These are phyloP conservation scores for Trichosurus vulpecula DNA, from an alignment of 2,797 vertebrate species.

Conservation along the genomic window DNA sequence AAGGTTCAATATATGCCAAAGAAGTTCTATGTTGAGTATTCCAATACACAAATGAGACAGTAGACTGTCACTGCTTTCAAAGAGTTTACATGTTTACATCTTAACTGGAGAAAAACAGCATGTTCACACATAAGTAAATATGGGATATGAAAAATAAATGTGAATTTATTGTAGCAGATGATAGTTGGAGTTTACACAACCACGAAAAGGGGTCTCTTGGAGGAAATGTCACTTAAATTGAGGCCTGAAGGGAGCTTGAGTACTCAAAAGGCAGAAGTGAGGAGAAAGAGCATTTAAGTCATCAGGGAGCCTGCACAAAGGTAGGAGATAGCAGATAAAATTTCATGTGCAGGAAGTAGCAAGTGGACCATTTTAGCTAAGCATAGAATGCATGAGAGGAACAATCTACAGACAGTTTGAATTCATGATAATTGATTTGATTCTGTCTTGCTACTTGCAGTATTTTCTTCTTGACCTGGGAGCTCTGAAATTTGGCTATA, in stretches of 20 bases:
- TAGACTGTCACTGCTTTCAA: not conserved
- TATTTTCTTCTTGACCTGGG: no score
- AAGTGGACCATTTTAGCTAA: not conserved
- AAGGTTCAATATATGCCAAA: not conserved
- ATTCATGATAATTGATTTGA: no score
- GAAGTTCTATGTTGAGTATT: not conserved
- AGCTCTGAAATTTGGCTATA: no score
- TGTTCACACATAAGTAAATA: not conserved
- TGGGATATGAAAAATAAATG: not conserved
- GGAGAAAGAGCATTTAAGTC: not conserved
- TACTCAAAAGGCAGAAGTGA: not conserved
- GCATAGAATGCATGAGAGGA: not conserved
- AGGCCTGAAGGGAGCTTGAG: not conserved
- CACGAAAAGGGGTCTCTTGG: not conserved
- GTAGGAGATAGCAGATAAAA: not conserved
- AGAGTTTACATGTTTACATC: not conserved
- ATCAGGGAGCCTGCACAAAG: not conserved
- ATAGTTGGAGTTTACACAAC: not conserved
- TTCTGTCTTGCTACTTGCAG: no score
- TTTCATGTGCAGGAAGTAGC: not conserved
- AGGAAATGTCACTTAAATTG: not conserved
- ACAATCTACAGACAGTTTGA: not conserved
- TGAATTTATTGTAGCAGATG: not conserved
- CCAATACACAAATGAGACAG: not conserved
- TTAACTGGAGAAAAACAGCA: not conserved